Base-by-base conservation (phyloP, 2,113 vertebrate species). In the Chascanopsetta lugubris region DNA sequence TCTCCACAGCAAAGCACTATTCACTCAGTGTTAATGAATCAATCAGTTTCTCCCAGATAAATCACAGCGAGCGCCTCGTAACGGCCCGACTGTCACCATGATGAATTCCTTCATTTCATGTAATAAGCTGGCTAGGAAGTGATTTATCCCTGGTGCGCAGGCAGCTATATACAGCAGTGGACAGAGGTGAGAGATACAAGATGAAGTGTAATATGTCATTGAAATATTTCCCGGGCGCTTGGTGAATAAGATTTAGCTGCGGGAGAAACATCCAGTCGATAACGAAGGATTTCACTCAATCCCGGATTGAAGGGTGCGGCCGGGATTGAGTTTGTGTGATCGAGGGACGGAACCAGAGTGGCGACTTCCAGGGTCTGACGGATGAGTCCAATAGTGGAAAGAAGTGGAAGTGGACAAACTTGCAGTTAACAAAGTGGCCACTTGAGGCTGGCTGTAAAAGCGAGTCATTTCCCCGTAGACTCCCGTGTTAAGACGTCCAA, bases 61-160 rank as follows among this genome's bases (percentile, higher is more conserved):
- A 89, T 85, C 85, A 84, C 83, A 79, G 79, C 45, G 73, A 85
- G 85, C 56, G 78, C 80, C 82, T 85, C 13, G 78, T 77, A 83
- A 73, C 24, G 70, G 72, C 83, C n/a, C 77, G 18, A 88, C 87
- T 91, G 90, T 91, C 90, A 87, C 75, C 74, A 88, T 89, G 90
- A 92, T 92, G 77, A 88, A 90, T 90, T 87, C 85, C 76, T 88
- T 90, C 83, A 89, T 89, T 89, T 87, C 85, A 84, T 80, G 84
- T 85, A 88, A 89, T 89, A 91, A 89, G 87, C 85, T 85, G 51
- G 86, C 88, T 70, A 78, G 86, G 81, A 87, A 89, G 85, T 89
- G 83, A 87, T 86, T 88, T 85, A 87, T 88, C 84, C 75, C 61
- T 45, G 60, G 79, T 62, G 76, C 57, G 56, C 77, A 72, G 68